Evolutionary conservation across 2,888 invertebrate genomes (phyloP), one percentile per base, ranked within the genome.

Genomic region (Torymus texanus): DNA sequence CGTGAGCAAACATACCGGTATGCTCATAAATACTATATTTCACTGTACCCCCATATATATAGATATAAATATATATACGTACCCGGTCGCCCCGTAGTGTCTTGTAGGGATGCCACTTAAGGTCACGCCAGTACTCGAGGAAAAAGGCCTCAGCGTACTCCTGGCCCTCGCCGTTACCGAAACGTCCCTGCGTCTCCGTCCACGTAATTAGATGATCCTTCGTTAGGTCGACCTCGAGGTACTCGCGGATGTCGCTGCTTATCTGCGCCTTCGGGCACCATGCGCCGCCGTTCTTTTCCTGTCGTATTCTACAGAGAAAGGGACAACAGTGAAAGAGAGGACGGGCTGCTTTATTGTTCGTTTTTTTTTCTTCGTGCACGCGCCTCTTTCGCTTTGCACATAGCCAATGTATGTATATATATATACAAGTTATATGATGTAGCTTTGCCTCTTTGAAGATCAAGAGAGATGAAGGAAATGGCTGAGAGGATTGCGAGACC

Each of bases 211-310:
- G 92, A 89, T 95, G 95, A 86, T 95, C 93, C 78, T 92, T 92
- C 21, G 92, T 93, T 62, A 97, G 92, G 87, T 97, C 95, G 71
- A 96, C 93, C 90, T 97, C 96, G 67, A 97, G 91, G 90, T 94
- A 97, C 88, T 97, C 97, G 14, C 95, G 93, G 78, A 95, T 94
- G 77, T 93, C 93, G 74, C 94, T 93, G 84, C 94, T 93, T 84
- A 97, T 95, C 86, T 95, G 94, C 0, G 94, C 94, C 86, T 95
- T 94, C 11, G 97, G 97, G 90, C 97, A 97, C 97, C 97, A 97
- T 0, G 97, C 97, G 0, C 97, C 97, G 0, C 97, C 97, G 82
- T 95, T 95, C 84, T 94, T 94, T 88, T 97, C 97, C 72, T 95
- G 95, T 11, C 96, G 93, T 83, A 97, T 94, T 89, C 97, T 80